Evolutionary conservation across 2,888 invertebrate species (phyloP).

Genomic region (Netelia melanura): DNA sequence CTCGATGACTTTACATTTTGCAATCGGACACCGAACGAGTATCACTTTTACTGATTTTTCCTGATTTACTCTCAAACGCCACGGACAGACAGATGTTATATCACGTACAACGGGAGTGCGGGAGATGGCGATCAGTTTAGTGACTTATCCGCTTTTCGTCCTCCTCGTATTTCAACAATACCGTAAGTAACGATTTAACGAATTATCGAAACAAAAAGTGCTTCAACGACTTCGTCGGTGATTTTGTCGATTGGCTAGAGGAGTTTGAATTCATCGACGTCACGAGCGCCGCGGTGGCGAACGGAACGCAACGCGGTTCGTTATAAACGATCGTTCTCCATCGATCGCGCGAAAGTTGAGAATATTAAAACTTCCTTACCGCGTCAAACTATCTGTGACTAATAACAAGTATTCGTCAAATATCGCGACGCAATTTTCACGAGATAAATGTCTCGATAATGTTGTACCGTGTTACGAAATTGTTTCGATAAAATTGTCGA

Average conservation of each 20-base stretch:
- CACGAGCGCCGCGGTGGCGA: constrained; percentile 15
- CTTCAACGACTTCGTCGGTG: background rate
- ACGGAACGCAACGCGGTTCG: too few species aligned
- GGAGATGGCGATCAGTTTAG: constrained; percentile 84
- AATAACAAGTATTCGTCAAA: too few species aligned
- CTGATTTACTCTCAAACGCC: constrained; percentile 73
- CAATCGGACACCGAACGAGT: constrained; percentile 77
- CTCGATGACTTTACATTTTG: constrained; percentile 79
- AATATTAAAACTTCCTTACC: background rate
- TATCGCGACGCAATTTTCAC: too few species aligned
- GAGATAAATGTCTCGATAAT: too few species aligned
- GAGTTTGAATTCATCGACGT: constrained; percentile 41
- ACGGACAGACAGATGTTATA: constrained; percentile 80
- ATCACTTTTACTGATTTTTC: constrained; percentile 80
- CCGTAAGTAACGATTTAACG: constrained; percentile 76
- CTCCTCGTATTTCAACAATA: constrained; percentile 71
- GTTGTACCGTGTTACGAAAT: too few species aligned
- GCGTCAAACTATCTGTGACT: too few species aligned
- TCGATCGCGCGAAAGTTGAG: background rate
- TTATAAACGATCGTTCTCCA: background rate
- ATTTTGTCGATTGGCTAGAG: background rate
- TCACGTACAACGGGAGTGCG: constrained; percentile 79
- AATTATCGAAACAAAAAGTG: background rate
- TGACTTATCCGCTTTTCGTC: constrained; percentile 76
- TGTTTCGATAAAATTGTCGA: too few species aligned